Evolutionary conservation across 2,113 vertebrate species (phyloP).

Genomic region (Phainopepla nitens): DNA sequence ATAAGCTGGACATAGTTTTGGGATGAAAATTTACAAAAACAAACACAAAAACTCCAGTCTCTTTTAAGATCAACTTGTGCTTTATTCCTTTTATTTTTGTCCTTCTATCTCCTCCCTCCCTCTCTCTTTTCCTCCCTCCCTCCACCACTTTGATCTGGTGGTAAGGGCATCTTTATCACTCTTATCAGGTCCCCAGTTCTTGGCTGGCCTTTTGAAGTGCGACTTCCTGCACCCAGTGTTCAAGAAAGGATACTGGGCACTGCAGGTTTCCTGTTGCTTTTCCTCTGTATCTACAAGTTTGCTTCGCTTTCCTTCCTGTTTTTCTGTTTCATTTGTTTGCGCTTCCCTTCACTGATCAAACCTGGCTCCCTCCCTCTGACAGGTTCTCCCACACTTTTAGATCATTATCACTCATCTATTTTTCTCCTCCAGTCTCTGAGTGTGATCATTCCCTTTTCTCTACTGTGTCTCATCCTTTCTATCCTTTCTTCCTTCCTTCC

Average conservation of each 20-base stretch:
- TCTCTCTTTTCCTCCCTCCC: neutral
- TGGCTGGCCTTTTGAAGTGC: slow-evolving; percentile 43
- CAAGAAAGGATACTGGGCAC: slow-evolving; percentile 23
- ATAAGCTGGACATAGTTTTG: neutral
- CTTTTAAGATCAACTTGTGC: neutral
- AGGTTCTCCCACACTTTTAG: neutral
- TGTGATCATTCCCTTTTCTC: neutral
- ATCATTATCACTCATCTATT: slow-evolving; percentile 12
- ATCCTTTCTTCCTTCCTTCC: neutral
- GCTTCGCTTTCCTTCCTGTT: slow-evolving; percentile 53
- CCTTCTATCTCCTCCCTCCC: neutral
- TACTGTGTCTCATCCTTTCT: neutral
- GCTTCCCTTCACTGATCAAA: slow-evolving; percentile 23
- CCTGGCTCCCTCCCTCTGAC: neutral
- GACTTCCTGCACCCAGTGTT: slow-evolving; percentile 27
- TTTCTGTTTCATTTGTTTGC: slow-evolving; percentile 59
- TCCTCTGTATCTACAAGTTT: slow-evolving; percentile 25
- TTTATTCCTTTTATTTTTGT: neutral
- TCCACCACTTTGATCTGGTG: slow-evolving; percentile 29
- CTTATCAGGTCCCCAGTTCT: slow-evolving; percentile 24
- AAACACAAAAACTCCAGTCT: neutral
- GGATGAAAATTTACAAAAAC: neutral
- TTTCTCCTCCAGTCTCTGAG: neutral
- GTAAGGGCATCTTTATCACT: neutral
- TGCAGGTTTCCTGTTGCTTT: slow-evolving; percentile 49